Base-by-base conservation (phyloP, 2,113 vertebrate genomes). In the Xiphophorus couchianus region DNA sequence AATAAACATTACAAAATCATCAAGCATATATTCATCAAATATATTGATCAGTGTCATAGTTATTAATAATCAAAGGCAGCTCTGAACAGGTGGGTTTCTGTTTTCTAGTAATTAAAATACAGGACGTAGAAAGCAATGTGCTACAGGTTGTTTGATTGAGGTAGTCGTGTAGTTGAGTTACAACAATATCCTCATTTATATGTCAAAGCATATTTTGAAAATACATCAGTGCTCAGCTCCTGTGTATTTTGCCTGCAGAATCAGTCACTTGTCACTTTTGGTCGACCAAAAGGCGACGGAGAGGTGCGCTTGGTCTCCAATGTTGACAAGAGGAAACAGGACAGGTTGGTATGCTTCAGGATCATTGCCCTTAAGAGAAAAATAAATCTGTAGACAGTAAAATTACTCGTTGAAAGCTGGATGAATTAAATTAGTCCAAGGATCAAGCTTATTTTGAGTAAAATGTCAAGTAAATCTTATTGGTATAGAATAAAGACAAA, bases 231-330 rank as follows among this genome's bases (percentile, higher is more conserved):
- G 9, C 66, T 29, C 48, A 22, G 25, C 30, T 33, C 13, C n/a
- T 42, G 25, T 54, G 39, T 19, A 27, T 80, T 77, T 70, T 37
- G 3, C 25, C 58, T 78, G 30, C 91, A 98, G 97, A 98, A 97
- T 79, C 96, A 97, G 75, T 92, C 96, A 14, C 95, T 98, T 11
- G 80, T 94, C 62, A 88, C 87, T 42, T 98, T 94, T 4, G 97
- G 97, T 62, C 93, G 97, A 71, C 97, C 97, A 8, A 97, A 97
- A 82, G 96, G 97, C 64, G 97, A 98, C 51, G 96, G 97, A 25
- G 97, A 97, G 84, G 96, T 98, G 69, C 94, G 96, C 22, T 61
- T 93, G 65, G 93, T 97, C 81, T 96, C 96, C 1, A 97, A 94
- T 0, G 35, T 98, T 66, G 97, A 98, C 93, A 98, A 96, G 78